Evolutionary conservation across 2,797 vertebrate species (phyloP).

Genomic region (Apogon hyalosoma): DNA sequence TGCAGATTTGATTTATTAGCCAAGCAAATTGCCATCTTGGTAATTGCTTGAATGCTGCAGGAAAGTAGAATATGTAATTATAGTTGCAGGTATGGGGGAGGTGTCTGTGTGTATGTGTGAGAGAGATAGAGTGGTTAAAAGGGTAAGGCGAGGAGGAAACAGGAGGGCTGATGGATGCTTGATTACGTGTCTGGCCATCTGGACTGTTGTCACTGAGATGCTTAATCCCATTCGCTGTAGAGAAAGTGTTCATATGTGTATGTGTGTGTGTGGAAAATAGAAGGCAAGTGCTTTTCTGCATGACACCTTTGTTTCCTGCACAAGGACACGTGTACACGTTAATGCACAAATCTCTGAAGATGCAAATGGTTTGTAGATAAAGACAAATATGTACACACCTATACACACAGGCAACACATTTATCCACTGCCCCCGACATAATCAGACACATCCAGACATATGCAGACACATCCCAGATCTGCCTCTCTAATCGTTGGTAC

Average conservation of each 20-base stretch:
- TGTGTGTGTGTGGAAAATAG: constrained; percentile 32
- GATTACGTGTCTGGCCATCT: constrained; percentile 82
- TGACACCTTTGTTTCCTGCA: constrained; percentile 15
- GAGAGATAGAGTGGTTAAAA: constrained; percentile 60
- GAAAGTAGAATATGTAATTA: constrained; percentile 66
- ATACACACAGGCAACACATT: constrained; percentile 15
- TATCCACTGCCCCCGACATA: constrained; percentile 36
- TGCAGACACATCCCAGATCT: constrained; percentile 70
- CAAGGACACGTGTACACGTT: constrained; percentile 16
- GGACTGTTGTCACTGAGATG: constrained; percentile 77
- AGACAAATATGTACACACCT: constrained; percentile 42
- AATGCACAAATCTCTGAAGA: constrained; percentile 46
- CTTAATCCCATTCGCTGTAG: constrained; percentile 73
- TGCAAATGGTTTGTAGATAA: constrained; percentile 48
- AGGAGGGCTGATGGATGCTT: constrained; percentile 75
- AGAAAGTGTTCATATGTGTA: constrained; percentile 50
- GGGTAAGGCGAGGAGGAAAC: constrained; percentile 69
- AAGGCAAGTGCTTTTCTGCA: constrained; percentile 47
- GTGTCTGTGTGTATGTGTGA: constrained; percentile 62
- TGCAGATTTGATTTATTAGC: constrained; percentile 58
- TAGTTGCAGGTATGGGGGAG: constrained; percentile 67
- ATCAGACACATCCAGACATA: constrained; percentile 68
- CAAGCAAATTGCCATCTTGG: constrained; percentile 44
- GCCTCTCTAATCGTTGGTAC: constrained; percentile 77
- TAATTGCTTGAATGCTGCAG: constrained; percentile 54